Evolutionary conservation across 1,140 invertebrate genomes (phyloP).

Genomic region (Hesperophylax magnus): DNA sequence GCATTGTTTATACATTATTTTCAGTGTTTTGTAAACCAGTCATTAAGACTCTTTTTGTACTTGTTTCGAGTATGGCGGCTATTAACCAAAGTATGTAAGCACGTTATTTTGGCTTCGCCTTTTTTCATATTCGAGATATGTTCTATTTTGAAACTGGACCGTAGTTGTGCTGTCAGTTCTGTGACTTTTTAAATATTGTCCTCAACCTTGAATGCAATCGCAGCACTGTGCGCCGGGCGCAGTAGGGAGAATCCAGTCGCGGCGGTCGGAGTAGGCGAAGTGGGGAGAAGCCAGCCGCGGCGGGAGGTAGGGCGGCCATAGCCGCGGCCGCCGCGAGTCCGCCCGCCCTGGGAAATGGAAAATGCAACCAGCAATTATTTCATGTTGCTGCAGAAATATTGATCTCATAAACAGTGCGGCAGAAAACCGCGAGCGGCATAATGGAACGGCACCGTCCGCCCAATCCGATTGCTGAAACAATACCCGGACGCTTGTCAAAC

Average conservation of each 20-base stretch:
- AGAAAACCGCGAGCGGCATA: slow-evolving; percentile 30
- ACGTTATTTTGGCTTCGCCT: too few relatives aligned
- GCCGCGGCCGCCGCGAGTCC: not conserved
- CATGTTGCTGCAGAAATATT: slow-evolving; percentile 38
- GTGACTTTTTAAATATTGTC: not conserved
- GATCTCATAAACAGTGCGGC: slow-evolving; percentile 37
- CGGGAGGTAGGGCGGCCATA: not conserved
- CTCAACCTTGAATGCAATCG: not conserved
- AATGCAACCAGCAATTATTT: slow-evolving; percentile 36
- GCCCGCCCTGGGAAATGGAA: slow-evolving; percentile 3
- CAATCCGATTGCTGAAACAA: slow-evolving; percentile 27
- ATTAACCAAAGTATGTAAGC: too few relatives aligned
- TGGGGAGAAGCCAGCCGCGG: not conserved
- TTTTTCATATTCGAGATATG: too few relatives aligned
- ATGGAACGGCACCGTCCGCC: slow-evolving; percentile 14
- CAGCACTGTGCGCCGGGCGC: not conserved
- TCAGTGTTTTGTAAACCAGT: too few relatives aligned
- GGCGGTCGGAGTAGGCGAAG: not conserved
- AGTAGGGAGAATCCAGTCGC: not conserved
- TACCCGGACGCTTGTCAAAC: slow-evolving; percentile 8
- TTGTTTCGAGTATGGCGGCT: too few relatives aligned
- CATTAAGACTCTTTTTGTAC: too few relatives aligned
- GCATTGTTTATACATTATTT: too few relatives aligned
- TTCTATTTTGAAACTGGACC: too few relatives aligned
- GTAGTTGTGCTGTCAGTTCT: too few relatives aligned